These are phyloP conservation scores for Microplitis mediator DNA, from an alignment of 1,140 invertebrate genomes.

Conservation along the genomic window DNA sequence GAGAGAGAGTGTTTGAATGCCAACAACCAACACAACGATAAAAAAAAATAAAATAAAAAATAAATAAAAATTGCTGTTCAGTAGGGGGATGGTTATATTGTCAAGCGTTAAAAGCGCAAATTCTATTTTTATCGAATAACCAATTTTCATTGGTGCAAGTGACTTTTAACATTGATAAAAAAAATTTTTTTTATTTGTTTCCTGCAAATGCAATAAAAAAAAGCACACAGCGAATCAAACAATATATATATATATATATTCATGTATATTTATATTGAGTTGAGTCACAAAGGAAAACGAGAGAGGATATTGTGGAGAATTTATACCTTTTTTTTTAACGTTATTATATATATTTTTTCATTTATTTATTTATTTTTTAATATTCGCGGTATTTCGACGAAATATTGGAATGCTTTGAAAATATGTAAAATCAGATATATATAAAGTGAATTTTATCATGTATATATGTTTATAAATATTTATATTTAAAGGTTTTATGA, in stretches of 20 bases:
- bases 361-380: slow-evolving; percentile 19
- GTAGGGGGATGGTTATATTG: slow-evolving; percentile 18
- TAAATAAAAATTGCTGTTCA: background rate
- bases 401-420: slow-evolving; percentile 12
- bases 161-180: background rate
- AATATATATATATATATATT: background rate
- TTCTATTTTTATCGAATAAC: slow-evolving; percentile 33
- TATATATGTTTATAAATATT: too few species aligned
- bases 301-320: slow-evolving; percentile 3
- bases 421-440: background rate
- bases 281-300: background rate
- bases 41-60: background rate
- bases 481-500: too few species aligned
- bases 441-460: too few species aligned
- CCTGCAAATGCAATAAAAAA: background rate
- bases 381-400: background rate
- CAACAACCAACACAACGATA: background rate
- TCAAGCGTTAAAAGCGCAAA: slow-evolving; percentile 24
- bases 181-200: slow-evolving; percentile 1
- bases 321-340: background rate
- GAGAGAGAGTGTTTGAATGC: slow-evolving; percentile 7
- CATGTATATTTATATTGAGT: background rate
- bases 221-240: background rate
- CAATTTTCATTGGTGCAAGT: slow-evolving; percentile 26
- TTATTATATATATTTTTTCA: slow-evolving; percentile 14